Base-by-base conservation (phyloP, 2,888 invertebrate genomes). In the Cephus spinipes region DNA sequence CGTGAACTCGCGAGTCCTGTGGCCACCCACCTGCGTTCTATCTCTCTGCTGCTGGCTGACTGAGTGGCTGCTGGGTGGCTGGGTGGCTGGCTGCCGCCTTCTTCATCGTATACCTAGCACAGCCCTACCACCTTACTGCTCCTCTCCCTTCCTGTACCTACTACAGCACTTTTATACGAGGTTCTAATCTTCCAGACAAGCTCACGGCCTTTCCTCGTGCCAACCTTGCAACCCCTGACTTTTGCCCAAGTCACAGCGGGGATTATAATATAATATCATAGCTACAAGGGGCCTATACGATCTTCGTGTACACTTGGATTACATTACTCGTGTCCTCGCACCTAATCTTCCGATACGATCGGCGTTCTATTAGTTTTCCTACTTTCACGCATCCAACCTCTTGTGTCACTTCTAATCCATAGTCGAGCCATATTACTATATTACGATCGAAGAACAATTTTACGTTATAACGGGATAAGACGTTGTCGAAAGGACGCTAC, bases 141-240 rank as follows among this genome's bases (percentile, higher is more conserved):
- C 73, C 69, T 40, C 73, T 36, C 77, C 79, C 76, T 75, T 73
- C 73, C 40, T 84, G 83, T 85, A 87, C 84, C 85, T 84, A 84
- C 89, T 88, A 88, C 84, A 86, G 85, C 86, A 91, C 91, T 91
- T 91, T 91, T 91, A 90, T 91, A 89, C 89, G 89, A 91, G 90
- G 91, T 90, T 90, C 89, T 91, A 91, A 91, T 91, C 91, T 91
- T 87, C 87, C 90, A 90, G 90, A 91, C 90, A 90, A 90, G 88
- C 88, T 84, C 83, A 83, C 81, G 68, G 79, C 81, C 78, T 80
- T 77, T 31, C 75, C 35, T 76, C 75, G 36, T 74, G 71, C 32
- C 74, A 73, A 75, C 77, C 82, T 79, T 68, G 31, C 76, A 69
- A 33, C 74, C 74, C 74, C 34, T 69, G 80, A 79, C 82, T 74